Percentiles rank a stretch among this genome's conserved stretches.
These are phyloP conservation scores for Drosophila jambulina DNA, from an alignment of 1,140 invertebrate genomes.

Conservation along the genomic window DNA sequence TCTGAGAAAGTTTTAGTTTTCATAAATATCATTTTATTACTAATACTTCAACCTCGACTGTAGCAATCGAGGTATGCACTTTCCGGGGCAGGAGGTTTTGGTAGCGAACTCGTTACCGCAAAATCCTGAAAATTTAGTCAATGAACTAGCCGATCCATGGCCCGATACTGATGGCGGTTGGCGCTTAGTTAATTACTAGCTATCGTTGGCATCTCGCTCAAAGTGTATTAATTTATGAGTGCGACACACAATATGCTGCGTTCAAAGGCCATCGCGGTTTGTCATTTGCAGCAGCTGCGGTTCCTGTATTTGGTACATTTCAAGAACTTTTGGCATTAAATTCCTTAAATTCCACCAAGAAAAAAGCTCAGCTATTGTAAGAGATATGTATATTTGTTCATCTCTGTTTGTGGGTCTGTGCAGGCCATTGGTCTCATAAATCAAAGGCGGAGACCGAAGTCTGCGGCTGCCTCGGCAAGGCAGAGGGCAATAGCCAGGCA, in stretches of 20 bases:
- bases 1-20: accelerated
- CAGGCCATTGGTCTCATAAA: constrained; percentile 59
- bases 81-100: background rate
- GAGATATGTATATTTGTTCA: constrained; percentile 10
- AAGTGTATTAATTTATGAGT: constrained; percentile 71
- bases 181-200: constrained; percentile 72
- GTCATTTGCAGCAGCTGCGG: constrained; percentile 41
- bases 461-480: constrained; percentile 45
- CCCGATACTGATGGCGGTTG: constrained; percentile 27
- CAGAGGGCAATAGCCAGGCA: constrained; percentile 18
- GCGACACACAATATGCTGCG: constrained; percentile 24
- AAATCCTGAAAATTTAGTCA: constrained; percentile 44
- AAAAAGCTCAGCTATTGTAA: background rate
- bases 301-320: background rate
- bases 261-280: constrained; percentile 26
- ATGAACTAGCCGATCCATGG: constrained; percentile 22
- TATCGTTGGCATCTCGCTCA: constrained; percentile 46
- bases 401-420: constrained; percentile 20
- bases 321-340: constrained; percentile 4
- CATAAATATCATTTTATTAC: background rate
- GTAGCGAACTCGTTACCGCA: constrained; percentile 17
- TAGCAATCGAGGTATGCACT: background rate
- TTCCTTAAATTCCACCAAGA: constrained; percentile 6
- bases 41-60: background rate
- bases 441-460: constrained; percentile 46